Evolutionary conservation across 2,888 invertebrate genomes (phyloP), one percentile per base, ranked within the genome.

Genomic region (Diarsia brunnea): DNA sequence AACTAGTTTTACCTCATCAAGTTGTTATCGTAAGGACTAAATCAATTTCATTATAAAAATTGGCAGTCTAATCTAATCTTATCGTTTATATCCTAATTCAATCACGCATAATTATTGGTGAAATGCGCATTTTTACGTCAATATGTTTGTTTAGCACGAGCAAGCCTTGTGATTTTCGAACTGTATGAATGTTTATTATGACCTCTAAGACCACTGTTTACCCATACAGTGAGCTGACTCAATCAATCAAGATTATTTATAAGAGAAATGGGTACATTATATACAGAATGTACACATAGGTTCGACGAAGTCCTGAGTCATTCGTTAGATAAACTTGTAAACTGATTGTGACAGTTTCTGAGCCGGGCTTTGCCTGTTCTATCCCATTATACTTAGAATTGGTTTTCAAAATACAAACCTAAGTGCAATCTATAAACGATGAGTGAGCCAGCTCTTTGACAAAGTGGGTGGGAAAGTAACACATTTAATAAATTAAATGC

Each of bases 161-260:
- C 16, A n/a, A 55, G 43, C 21, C 27, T 64, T 45, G 31, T 64
- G 27, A 55, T 24, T n/a, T 51, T 38, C 38, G 38, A 38, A 51
- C 16, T 16, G 10, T 63, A 8, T 43, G 11, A 27, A 63, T 67
- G 45, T 63, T 82, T 66, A 55, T 49, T 61, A 53, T 75, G 75
- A 78, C 79, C 81, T 81, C 47, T 72, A 78, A 68, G 60, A 61
- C 31, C 47, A 43, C 55, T 53, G 64, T 58, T 43, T 67, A 68
- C 27, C 3, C 51, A n/a, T 43, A 27, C 10, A 51, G 7, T 63
- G 31, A 31, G 53, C 14, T 24, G 14, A 21, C 27, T 38, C 27
- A 27, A 78, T 83, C 49, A 81, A 69, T 79, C 73, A 72, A 72
- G 83, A 71, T 78, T 64, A 68, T 58, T 45, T 67, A 5, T 58